These are phyloP conservation scores for Pseudotriccus pelzelni DNA, from an alignment of 2,797 vertebrate species.

Conservation along the genomic window DNA sequence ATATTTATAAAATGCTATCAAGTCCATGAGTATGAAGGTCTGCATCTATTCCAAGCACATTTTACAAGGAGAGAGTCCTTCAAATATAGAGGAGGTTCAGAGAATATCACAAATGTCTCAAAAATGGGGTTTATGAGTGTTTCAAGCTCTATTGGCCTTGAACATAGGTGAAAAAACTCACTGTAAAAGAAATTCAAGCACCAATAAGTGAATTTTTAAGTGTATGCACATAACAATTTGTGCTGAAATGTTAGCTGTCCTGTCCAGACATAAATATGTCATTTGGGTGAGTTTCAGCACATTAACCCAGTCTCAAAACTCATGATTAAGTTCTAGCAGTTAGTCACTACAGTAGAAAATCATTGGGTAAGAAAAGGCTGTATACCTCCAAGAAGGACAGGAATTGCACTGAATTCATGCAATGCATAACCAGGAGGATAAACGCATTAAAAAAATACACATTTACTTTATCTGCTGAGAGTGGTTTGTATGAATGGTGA, in stretches of 20 bases:
- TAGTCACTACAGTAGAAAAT: neutral
- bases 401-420: neutral
- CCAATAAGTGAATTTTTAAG: neutral
- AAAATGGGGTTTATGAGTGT: neutral
- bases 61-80: neutral
- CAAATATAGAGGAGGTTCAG: neutral
- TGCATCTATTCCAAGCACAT: neutral
- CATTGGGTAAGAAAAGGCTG: neutral
- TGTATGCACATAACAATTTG: neutral
- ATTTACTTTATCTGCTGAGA: neutral
- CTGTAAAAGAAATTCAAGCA: neutral
- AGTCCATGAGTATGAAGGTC: neutral
- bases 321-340: neutral
- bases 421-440: neutral
- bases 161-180: neutral
- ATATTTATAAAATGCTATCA: neutral
- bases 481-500: neutral
- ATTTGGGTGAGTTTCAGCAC: neutral
- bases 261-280: neutral
- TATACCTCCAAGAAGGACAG: neutral
- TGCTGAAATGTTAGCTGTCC: neutral
- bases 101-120: neutral
- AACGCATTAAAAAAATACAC: neutral
- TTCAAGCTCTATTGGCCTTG: neutral
- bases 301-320: neutral